Evolutionary conservation across 2,888 invertebrate species (phyloP), one percentile per base, ranked within the genome.

Genomic region (Synanthedon andrenaeformis): DNA sequence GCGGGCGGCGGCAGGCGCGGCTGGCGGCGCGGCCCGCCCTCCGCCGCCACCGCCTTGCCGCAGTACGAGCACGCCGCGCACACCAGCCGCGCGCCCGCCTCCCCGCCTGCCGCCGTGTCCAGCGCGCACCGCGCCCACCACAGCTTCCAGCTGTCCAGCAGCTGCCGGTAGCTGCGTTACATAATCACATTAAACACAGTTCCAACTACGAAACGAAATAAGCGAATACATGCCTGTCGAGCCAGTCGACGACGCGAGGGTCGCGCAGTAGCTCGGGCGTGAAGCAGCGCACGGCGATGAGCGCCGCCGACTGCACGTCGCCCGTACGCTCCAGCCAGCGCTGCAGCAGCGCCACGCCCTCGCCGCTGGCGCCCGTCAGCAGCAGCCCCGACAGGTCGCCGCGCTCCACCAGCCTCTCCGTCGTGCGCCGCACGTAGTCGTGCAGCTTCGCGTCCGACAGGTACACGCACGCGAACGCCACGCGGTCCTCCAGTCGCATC

Each of bases 31-130:
- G 91, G 88, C 62, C 89, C 89, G 59, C 89, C 91, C 79, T 94
- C 90, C 58, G 94, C 93, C 1, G 95, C 94, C 61, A 98, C 94
- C 58, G 95, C 94, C 86, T 97, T 97, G 52, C 96, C 96, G 86
- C 98, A 98, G 85, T 96, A 98, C 70, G 95, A 96, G 82, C 98
- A 98, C 4, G 96, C 93, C 55, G 97, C 92, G 71, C 76, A 75
- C 66, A 82, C 79, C 63, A 73, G 73, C 4, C 73, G 69, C 63
- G 72, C 66, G 54, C 58, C 70, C 51, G 55, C 63, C 59, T 91
- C 1, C 93, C 93, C 58, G 95, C 89, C 74, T 91, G 91, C 64
- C 90, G 90, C 95, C 94, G 96, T 95, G 82, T 98, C 97, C 74
- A 98, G 93, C 68, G 94, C 92, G 4, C 96, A 96, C 53, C 97